Base-by-base conservation (phyloP, 2,797 vertebrate genomes). In the Lithobates sylvaticus region DNA sequence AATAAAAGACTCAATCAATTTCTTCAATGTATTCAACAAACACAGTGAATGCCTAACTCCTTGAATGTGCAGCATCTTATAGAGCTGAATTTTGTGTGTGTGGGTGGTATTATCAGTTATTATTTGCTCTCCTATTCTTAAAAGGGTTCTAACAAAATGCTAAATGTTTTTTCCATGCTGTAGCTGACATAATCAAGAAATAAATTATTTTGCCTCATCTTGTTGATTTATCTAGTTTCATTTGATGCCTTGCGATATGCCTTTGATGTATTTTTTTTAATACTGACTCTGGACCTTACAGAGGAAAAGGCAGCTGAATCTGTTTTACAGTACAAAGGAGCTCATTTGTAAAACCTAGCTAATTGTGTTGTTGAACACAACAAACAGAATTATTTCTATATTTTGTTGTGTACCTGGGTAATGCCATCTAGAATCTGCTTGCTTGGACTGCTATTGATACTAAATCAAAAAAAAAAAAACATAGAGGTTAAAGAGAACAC, bases 1-100 rank as follows among this genome's bases (percentile, higher is more conserved):
- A 85, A 88, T 89, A 91, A 91, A 89, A 76, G 84, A 86, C 90
- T 91, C 89, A 83, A 87, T 92, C 91, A 92, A 93, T 91, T 86
- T 80, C 85, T 90, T 84, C 88, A 89, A 85, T 89, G 89, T 92
- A 88, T 89, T 90, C 89, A 90, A 85, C 88, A 90, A 90, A 88
- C 78, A 91, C 90, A 91, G 89, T 89, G 89, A 87, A 65, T 87
- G 88, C 81, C 91, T 93, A 88, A 77, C 81, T 91, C 92, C 88
- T 73, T 86, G 88, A 84, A 89, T 26, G 32, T n/a, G 74, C 88
- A 89, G 88, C 89, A 88, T 89, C 89, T 90, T 87, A 86, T 72
- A 44, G 68, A 10, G 18, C 36, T 29, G 68, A 72, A 39, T 78
- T 75, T 72, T 79, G 7, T 70, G 50, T 78, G 75, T 83, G 69